Percentiles rank a stretch among this genome's conserved stretches.
Conservation (phyloP, 2,113 vertebrate genomes). For the Mionectes macconnelli region DNA sequence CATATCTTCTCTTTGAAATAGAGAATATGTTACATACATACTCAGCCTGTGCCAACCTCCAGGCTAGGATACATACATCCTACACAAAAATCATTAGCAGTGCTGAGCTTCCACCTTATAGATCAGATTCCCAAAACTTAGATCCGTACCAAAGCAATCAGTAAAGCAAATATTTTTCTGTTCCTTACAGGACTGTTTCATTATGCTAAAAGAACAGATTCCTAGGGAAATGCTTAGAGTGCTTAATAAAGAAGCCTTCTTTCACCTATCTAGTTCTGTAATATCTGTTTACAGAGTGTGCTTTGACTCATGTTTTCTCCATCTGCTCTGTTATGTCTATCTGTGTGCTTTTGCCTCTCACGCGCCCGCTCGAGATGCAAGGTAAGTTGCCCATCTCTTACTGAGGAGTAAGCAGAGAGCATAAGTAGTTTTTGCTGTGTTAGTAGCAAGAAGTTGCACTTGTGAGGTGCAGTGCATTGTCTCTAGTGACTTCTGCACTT, state of each 20-base stretch:
- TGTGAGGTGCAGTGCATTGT: neutral
- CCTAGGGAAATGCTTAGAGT: neutral
- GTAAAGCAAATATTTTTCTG: neutral
- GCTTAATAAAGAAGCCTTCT: conserved; percentile 11
- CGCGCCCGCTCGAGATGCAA: neutral
- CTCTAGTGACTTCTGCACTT: neutral
- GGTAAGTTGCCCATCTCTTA: neutral
- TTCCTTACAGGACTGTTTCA: neutral
- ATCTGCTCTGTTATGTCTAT: conserved; percentile 12
- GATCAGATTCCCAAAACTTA: neutral
- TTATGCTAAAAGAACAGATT: neutral
- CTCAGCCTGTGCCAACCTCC: neutral
- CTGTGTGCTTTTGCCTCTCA: neutral
- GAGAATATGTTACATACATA: neutral
- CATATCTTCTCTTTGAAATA: neutral
- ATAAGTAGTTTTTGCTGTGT: neutral
- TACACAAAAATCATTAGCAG: neutral
- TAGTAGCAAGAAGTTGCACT: neutral
- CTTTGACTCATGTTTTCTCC: conserved; percentile 36
- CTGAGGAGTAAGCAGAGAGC: neutral
- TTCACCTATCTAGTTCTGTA: neutral
- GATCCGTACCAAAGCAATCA: neutral
- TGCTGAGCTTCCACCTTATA: neutral
- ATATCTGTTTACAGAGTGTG: neutral
- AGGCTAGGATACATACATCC: neutral